These are phyloP conservation scores for Rotaria socialis DNA, from an alignment of 2,888 invertebrate genomes.

Conservation along the genomic window DNA sequence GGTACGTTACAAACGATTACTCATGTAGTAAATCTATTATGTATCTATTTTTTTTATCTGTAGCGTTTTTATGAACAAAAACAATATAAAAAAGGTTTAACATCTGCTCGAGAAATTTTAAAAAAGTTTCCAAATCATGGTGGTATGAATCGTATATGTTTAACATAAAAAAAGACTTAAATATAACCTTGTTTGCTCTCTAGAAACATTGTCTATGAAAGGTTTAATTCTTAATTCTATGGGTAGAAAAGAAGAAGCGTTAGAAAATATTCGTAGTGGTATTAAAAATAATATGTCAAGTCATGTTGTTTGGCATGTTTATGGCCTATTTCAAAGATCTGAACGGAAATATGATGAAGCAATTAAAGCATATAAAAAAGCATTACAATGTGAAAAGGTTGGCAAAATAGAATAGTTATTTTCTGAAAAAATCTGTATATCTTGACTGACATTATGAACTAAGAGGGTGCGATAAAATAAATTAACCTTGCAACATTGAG, in stretches of 20 bases:
- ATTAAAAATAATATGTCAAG: conserved; percentile 90
- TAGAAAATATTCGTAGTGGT: conserved; percentile 89
- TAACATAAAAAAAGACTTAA: conserved; percentile 38
- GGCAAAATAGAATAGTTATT: conserved; percentile 27
- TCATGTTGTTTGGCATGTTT: conserved; percentile 99
- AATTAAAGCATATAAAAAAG: conserved; percentile 97
- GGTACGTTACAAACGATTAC: not conserved
- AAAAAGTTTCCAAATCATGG: conserved; percentile 87
- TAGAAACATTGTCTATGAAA: conserved; percentile 99
- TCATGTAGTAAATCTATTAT: too few species aligned
- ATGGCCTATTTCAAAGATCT: conserved; percentile 86
- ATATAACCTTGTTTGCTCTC: not conserved
- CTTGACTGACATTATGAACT: too few species aligned
- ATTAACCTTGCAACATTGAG: too few species aligned
- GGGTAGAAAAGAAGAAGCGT: conserved; percentile 94
- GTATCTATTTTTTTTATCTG: conserved; percentile 61
- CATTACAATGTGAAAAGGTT: conserved; percentile 89
- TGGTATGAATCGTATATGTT: conserved; percentile 64
- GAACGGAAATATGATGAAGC: conserved; percentile 99
- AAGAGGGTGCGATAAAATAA: too few species aligned
- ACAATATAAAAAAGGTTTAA: conserved; percentile 99
- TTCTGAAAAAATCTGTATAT: not conserved
- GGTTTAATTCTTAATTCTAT: conserved; percentile 93
- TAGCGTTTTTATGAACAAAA: conserved; percentile 90
- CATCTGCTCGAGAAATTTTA: conserved; percentile 96